Percentiles rank a stretch among this genome's conserved stretches.
phyloP scores from a whole-genome alignment of 2,113 vertebrate genomes.

The Sclerurus mexicanus region DNA sequence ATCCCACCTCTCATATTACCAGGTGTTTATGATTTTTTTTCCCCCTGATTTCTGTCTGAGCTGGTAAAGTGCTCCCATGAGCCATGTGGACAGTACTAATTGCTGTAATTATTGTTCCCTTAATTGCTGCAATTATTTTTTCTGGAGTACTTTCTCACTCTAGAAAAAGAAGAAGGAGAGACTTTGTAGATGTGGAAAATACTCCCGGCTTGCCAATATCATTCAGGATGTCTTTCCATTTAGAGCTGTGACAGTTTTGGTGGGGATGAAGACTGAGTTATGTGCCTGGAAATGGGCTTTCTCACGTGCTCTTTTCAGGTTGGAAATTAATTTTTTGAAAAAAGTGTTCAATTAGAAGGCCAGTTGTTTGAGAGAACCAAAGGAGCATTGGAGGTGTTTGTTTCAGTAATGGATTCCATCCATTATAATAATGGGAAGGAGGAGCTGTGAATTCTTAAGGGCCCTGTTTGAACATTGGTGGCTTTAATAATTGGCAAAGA shows the following conservation, averaged over 20 bases:
- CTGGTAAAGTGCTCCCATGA: neutral
- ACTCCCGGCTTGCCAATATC: neutral
- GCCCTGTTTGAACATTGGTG: neutral
- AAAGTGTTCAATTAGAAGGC: neutral
- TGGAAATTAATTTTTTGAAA: neutral
- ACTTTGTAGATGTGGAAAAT: neutral
- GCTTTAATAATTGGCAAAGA: neutral
- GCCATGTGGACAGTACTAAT: constrained; percentile 14
- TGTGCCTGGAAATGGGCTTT: neutral
- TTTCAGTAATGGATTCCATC: neutral
- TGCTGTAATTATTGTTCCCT: constrained; percentile 16
- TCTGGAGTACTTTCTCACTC: neutral
- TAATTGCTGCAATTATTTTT: constrained; percentile 13
- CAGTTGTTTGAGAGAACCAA: neutral
- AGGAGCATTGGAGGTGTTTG: neutral
- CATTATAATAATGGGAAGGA: neutral
- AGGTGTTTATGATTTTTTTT: neutral
- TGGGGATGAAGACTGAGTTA: neutral
- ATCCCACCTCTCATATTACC: neutral
- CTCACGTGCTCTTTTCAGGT: neutral
- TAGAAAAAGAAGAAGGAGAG: neutral
- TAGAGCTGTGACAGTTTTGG: neutral
- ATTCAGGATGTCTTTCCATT: neutral
- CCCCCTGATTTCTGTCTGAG: neutral
- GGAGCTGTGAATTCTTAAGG: neutral